These are phyloP conservation scores for Xiphorhynchus erythropygius DNA, from an alignment of 2,797 vertebrate genomes.

Conservation along the genomic window DNA sequence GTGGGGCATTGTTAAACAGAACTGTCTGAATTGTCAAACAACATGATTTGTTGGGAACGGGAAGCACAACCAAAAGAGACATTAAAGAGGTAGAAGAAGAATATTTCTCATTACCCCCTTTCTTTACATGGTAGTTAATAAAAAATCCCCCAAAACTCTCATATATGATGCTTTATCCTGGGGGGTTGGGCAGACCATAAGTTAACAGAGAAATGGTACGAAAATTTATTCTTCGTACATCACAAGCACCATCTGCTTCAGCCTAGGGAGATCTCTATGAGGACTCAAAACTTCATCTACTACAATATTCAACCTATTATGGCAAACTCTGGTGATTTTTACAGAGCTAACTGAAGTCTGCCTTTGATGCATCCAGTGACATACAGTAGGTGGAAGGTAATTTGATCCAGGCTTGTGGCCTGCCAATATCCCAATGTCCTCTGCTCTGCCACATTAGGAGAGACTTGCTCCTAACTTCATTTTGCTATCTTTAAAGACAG, in stretches of 20 bases:
- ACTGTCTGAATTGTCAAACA: not conserved
- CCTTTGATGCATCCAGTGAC: not conserved
- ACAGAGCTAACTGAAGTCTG: not conserved
- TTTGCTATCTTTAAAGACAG: not conserved
- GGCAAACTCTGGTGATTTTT: not conserved
- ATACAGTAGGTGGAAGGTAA: not conserved
- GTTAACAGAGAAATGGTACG: not conserved
- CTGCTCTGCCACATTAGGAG: not conserved
- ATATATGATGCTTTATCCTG: fast-evolving
- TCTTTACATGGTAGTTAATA: not conserved
- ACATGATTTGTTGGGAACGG: not conserved
- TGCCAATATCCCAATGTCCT: not conserved
- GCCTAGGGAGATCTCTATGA: not conserved
- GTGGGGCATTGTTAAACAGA: fast-evolving
- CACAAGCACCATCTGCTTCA: not conserved
- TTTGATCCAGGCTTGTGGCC: not conserved
- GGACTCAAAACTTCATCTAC: not conserved
- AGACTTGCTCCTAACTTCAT: not conserved
- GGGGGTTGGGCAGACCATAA: not conserved
- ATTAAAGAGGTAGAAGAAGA: not conserved
- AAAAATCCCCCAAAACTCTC: not conserved
- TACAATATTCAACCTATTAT: not conserved
- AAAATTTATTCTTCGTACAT: not conserved
- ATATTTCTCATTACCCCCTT: not conserved
- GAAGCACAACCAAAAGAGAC: not conserved